Percentiles rank a stretch among this genome's conserved stretches.
Evolutionary conservation across 1,140 invertebrate genomes (phyloP).

Genomic region (Pseudomyrmex dendroicus): DNA sequence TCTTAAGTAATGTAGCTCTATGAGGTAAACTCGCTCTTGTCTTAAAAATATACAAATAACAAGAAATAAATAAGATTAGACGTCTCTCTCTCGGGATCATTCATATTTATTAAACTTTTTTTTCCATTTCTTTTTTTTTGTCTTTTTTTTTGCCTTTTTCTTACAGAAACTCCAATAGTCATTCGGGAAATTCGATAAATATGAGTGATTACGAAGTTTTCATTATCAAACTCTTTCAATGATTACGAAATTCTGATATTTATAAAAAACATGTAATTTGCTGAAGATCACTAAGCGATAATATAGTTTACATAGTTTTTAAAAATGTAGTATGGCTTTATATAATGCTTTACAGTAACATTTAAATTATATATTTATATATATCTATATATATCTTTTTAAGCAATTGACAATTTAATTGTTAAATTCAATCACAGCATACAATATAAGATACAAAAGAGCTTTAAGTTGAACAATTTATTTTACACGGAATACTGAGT

Average conservation of each 20-base stretch:
- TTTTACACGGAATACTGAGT: constrained; percentile 60
- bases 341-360: constrained; percentile 61
- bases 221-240: constrained; percentile 62
- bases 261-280: constrained; percentile 64
- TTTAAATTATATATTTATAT: constrained; percentile 61
- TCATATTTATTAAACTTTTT: constrained; percentile 50
- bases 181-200: constrained; percentile 54
- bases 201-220: constrained; percentile 59
- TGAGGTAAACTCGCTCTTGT: constrained; percentile 32
- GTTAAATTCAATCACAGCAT: constrained; percentile 71
- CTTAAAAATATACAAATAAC: constrained; percentile 45
- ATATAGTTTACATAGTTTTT: constrained; percentile 64
- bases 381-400: constrained; percentile 59
- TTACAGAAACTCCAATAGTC: constrained; percentile 48
- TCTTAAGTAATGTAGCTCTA: constrained; percentile 37
- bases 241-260: constrained; percentile 64
- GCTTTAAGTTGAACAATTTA: constrained; percentile 61
- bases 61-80: constrained; percentile 55
- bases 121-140: not conserved
- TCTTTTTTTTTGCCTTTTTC: constrained; percentile 15
- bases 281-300: constrained; percentile 51
- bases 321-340: constrained; percentile 61
- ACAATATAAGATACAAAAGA: constrained; percentile 61
- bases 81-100: constrained; percentile 35
- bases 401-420: constrained; percentile 72